Percentiles rank a stretch among this genome's conserved stretches.
Evolutionary conservation across 2,797 vertebrate genomes (phyloP).

Genomic region (Passerculus sandwichensis): DNA sequence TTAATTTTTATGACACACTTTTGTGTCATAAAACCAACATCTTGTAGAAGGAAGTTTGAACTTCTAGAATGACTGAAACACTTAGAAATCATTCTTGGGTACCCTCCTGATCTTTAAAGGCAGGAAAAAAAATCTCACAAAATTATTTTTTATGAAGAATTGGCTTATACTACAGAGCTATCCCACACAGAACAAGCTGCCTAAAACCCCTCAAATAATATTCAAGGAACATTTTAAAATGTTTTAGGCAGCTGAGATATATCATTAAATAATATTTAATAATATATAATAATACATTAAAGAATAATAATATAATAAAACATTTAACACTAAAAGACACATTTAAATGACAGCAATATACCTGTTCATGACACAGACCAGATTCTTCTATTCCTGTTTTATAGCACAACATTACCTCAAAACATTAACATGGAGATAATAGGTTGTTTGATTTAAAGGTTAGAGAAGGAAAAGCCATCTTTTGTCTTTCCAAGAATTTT

Average conservation of each 20-base stretch:
- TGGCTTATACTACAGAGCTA: background rate
- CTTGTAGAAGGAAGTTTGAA: constrained; percentile 49
- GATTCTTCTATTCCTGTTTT: constrained; percentile 15
- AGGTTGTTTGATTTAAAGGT: constrained; percentile 20
- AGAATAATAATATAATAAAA: background rate
- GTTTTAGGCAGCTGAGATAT: background rate
- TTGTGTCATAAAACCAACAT: constrained; percentile 62
- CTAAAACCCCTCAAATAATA: background rate
- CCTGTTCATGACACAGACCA: constrained; percentile 1
- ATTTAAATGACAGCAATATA: background rate
- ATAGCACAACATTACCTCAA: constrained; percentile 21
- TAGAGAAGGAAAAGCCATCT: background rate
- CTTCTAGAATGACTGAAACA: constrained; percentile 41
- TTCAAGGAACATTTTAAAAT: background rate
- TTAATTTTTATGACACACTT: constrained; percentile 73
- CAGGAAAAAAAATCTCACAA: background rate
- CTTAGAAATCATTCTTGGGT: constrained; percentile 51
- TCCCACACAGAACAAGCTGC: background rate
- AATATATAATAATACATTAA: background rate
- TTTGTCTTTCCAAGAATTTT: background rate
- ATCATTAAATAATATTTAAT: background rate
- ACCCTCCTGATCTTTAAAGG: constrained; percentile 15
- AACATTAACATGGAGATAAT: constrained; percentile 9
- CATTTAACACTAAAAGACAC: background rate
- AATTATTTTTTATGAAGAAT: background rate